Base-by-base conservation (phyloP, 2,113 vertebrate species). In the Silurus glanis region DNA sequence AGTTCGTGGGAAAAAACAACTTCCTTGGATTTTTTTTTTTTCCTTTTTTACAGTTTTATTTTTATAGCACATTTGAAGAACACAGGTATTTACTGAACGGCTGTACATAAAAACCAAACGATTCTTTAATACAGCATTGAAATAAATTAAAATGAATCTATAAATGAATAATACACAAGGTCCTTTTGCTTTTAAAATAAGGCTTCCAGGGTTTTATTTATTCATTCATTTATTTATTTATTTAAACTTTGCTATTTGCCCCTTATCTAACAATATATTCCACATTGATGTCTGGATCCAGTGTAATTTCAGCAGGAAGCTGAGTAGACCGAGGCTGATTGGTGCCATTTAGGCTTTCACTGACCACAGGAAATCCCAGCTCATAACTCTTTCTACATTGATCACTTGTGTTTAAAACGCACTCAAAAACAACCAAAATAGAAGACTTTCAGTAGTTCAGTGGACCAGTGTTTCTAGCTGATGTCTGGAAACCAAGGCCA, bases 401-500 rank as follows among this genome's bases (percentile, higher is more conserved):
- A 47, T 69, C 45, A 53, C 59, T 62, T 69, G 47, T 10, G 9
- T 59, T 64, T 53, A 14, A 67, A 56, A 56, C 8, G 6, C 8
- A 2, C 3, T 53, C 0, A 12, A 45, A 80, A 37, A 61, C 28
- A 4, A 21, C 13, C 66, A 12, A 23, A 47, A 25, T 14, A 83
- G 66, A 58, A 71, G 37, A 47, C 49, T 37, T 21, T 74, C 53
- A 25, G 21, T 51, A 75, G 23, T 84, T 74, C 58, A 51, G 69
- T 49, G 14, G 19, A 49, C 56, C 58, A 76, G 1, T 5, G 2
- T 71, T 71, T 76, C 16, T 21, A 51, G 72, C 69, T 45, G 37
- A 61, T 13, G n/a, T 47, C 47, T 85, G 72, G 58, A 61, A 19
- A n/a, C n/a, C 25, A 74, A 51, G 71, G 72, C 72, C n/a, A 59